Conservation (phyloP, 2,113 vertebrate species). For the Bufo bufo region DNA sequence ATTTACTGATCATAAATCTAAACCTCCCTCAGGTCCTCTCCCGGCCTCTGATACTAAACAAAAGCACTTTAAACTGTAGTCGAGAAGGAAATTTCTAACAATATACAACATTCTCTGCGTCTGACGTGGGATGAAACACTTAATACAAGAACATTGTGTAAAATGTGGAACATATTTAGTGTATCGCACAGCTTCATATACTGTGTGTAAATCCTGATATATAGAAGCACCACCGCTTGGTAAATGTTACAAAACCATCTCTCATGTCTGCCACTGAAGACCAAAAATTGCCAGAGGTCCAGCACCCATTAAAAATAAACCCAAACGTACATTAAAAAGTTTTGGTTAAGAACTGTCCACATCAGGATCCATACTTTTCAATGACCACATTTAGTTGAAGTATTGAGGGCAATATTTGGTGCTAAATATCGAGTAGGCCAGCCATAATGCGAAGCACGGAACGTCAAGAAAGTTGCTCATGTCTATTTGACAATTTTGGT, state of each 20-base stretch:
- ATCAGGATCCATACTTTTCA: too few relatives aligned
- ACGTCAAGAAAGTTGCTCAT: too few relatives aligned
- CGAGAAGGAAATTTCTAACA: conserved; percentile 37
- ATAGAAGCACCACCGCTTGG: neutral
- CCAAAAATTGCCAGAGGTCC: neutral
- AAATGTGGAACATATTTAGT: conserved; percentile 32
- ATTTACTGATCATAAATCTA: conserved; percentile 51
- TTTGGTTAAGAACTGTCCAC: too few relatives aligned
- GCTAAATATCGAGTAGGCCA: neutral
- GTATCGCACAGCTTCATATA: neutral
- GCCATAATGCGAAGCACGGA: too few relatives aligned
- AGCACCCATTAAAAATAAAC: neutral
- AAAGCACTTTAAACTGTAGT: conserved; percentile 53
- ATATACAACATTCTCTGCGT: conserved; percentile 19
- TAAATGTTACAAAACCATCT: neutral
- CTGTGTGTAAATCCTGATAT: neutral
- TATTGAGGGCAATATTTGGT: neutral
- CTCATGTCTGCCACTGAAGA: neutral
- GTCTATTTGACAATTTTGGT: too few relatives aligned
- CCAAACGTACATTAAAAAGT: neutral
- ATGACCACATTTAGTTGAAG: too few relatives aligned
- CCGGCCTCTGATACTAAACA: conserved; percentile 38
- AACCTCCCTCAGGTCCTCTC: conserved; percentile 46
- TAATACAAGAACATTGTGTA: conserved; percentile 33
- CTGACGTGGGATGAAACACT: conserved; percentile 13